Percentiles rank a stretch among this genome's conserved stretches.
Evolutionary conservation across 2,113 vertebrate genomes (phyloP).

Genomic region (Irena cyanogastra): DNA sequence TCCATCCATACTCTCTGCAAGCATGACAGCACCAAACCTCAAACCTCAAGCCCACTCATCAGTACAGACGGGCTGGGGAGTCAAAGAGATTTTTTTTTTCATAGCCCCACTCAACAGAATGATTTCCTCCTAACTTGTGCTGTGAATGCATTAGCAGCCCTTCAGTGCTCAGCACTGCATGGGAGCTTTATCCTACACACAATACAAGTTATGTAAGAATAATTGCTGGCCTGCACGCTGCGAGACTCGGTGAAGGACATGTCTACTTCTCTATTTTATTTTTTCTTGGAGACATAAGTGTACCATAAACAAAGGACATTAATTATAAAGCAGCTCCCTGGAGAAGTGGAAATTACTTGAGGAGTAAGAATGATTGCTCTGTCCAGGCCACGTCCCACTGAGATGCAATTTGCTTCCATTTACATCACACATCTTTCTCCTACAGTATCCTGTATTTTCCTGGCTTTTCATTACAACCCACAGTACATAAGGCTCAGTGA

Average conservation of each 20-base stretch:
- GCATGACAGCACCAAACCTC: neutral
- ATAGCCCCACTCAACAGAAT: neutral
- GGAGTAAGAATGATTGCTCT: conserved; percentile 6
- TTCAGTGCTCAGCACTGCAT: neutral
- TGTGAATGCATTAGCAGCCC: neutral
- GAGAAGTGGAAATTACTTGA: conserved; percentile 49
- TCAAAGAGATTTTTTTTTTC: neutral
- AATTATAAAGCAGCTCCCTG: conserved; percentile 46
- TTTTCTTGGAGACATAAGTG: conserved; percentile 21
- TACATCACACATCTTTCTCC: neutral
- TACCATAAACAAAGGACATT: conserved; percentile 28
- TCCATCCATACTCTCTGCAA: neutral
- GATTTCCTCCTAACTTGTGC: neutral
- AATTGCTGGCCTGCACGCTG: conserved; percentile 1
- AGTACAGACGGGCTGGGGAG: neutral
- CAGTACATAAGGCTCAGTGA: neutral
- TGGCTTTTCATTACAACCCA: neutral
- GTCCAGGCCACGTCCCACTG: neutral
- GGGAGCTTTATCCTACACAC: neutral
- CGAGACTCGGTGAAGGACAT: neutral
- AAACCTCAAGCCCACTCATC: neutral
- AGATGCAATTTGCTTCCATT: conserved; percentile 37
- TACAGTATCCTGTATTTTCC: neutral
- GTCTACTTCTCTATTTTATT: neutral
- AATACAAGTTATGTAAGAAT: neutral